A percentile compares a stretch with the other conserved stretches of the same genome.
Conservation (phyloP, 1,140 invertebrate genomes). For the Eumeta japonica region DNA sequence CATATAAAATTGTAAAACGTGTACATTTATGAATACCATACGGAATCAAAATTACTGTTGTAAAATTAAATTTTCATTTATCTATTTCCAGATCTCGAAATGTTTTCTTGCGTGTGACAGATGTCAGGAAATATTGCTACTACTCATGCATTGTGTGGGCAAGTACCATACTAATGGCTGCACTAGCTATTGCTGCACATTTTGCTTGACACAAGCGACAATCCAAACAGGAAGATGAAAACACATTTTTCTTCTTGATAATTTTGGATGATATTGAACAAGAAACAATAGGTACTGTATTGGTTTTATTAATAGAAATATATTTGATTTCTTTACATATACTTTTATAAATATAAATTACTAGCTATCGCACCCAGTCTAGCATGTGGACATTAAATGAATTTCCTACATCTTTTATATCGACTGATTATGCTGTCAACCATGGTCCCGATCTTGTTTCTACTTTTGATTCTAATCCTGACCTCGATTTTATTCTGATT, state of each 20-base stretch:
- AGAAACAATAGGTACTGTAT: slow-evolving; percentile 62
- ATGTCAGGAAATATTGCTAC: slow-evolving; percentile 81
- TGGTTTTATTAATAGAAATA: neutral
- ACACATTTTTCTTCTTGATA: slow-evolving; percentile 31
- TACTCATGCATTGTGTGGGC: slow-evolving; percentile 79
- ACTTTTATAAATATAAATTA: too few species aligned
- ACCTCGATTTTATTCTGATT: too few species aligned
- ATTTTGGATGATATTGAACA: slow-evolving; percentile 56
- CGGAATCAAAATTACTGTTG: neutral
- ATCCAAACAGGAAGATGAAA: slow-evolving; percentile 47
- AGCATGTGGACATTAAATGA: too few species aligned
- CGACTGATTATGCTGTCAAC: too few species aligned
- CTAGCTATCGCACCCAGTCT: too few species aligned
- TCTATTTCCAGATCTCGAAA: slow-evolving; percentile 67
- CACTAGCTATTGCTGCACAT: slow-evolving; percentile 74
- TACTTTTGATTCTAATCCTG: too few species aligned
- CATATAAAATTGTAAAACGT: too few species aligned
- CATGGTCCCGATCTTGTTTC: too few species aligned
- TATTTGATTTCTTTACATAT: too few species aligned
- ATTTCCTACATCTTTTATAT: too few species aligned
- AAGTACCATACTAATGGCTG: slow-evolving; percentile 67
- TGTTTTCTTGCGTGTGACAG: slow-evolving; percentile 78
- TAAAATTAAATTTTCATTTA: slow-evolving; percentile 6
- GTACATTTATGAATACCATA: neutral
- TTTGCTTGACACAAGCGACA: slow-evolving; percentile 70